phyloP scores from a whole-genome alignment of 35 echinoderm and acorn worm genomes.

The Apostichopus japonicus region DNA sequence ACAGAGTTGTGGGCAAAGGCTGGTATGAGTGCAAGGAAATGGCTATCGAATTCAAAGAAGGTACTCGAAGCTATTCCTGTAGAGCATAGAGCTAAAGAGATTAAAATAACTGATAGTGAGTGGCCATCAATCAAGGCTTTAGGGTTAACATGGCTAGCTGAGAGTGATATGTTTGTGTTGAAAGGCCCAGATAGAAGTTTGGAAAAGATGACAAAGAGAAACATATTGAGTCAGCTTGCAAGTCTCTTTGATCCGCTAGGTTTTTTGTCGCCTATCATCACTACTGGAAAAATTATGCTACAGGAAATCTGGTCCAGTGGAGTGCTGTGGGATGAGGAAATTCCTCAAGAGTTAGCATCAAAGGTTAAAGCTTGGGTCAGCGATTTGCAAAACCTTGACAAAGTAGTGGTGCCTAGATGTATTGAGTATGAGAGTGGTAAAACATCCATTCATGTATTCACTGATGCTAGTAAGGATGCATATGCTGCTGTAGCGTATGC shows the following conservation, averaged over 20 bases:
- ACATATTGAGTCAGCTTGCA: slow-evolving; percentile 34
- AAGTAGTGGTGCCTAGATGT: slow-evolving; percentile 23
- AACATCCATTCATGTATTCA: slow-evolving; percentile 37
- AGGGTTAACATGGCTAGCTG: slow-evolving; percentile 43
- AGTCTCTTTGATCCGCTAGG: slow-evolving; percentile 29
- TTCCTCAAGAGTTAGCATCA: background rate
- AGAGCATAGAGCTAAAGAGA: slow-evolving; percentile 49
- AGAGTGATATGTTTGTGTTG: slow-evolving; percentile 58
- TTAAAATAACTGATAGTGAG: slow-evolving; percentile 2
- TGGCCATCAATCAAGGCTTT: slow-evolving; percentile 55
- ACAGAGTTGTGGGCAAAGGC: slow-evolving; percentile 33
- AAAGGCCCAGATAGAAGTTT: slow-evolving; percentile 29
- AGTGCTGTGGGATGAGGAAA: slow-evolving; percentile 48
- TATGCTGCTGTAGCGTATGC: slow-evolving; percentile 57
- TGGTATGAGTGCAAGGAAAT: slow-evolving; percentile 41
- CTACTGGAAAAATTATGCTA: slow-evolving; percentile 26
- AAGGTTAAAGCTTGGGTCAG: slow-evolving; percentile 29
- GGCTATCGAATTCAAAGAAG: slow-evolving; percentile 55
- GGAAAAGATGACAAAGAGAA: slow-evolving; percentile 45
- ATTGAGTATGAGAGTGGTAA: slow-evolving; percentile 2
- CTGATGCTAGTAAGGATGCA: slow-evolving; percentile 44
- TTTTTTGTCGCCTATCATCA: slow-evolving; percentile 24
- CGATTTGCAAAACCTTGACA: slow-evolving; percentile 5
- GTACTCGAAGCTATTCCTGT: slow-evolving; percentile 48
- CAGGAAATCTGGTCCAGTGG: slow-evolving; percentile 55